phyloP scores from a whole-genome alignment of 1,140 invertebrate species.

The Helicoverpa armigera region DNA sequence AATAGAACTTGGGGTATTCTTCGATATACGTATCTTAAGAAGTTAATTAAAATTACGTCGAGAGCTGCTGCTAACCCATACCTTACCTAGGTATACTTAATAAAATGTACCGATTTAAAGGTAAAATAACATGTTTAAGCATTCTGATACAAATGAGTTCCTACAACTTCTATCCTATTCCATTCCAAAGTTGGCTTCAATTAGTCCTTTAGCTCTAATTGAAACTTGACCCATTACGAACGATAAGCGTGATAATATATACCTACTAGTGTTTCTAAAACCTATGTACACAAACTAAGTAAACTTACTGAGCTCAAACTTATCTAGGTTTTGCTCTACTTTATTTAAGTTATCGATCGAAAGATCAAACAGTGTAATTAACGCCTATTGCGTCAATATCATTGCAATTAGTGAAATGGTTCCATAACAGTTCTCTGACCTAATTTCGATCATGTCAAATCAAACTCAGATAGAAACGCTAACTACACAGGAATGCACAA shows the following conservation, averaged over 20 bases:
- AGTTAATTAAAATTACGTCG: too few relatives aligned
- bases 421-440: too few relatives aligned
- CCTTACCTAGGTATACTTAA: too few relatives aligned
- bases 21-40: too few relatives aligned
- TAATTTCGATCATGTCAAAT: too few relatives aligned
- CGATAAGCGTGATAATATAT: background rate
- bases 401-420: too few relatives aligned
- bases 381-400: background rate
- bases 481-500: too few relatives aligned
- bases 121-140: background rate
- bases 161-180: background rate
- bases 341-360: background rate
- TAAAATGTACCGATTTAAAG: background rate
- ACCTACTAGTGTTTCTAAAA: background rate
- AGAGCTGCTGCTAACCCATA: too few relatives aligned
- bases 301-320: too few relatives aligned
- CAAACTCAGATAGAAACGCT: too few relatives aligned
- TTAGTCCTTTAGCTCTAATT: conserved; percentile 5
- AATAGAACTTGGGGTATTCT: too few relatives aligned
- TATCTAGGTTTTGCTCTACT: too few relatives aligned
- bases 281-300: background rate
- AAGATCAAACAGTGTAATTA: background rate
- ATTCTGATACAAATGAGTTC: background rate
- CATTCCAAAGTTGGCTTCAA: conserved; percentile 2
- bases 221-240: conserved; percentile 9